These are phyloP conservation scores for Dasyornis broadbenti DNA, from an alignment of 2,113 vertebrate genomes.

Conservation along the genomic window DNA sequence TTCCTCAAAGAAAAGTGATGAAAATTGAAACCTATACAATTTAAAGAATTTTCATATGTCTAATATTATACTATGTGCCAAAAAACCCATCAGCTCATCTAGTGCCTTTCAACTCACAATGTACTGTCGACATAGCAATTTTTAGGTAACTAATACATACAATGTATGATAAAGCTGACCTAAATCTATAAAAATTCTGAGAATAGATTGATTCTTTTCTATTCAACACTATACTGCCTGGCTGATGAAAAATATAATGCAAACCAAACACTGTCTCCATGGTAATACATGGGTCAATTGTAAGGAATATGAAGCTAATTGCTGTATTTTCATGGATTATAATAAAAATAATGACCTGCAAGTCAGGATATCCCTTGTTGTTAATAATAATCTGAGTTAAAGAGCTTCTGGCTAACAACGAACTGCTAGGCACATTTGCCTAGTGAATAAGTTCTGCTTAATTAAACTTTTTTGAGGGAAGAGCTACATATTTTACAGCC, in stretches of 20 bases:
- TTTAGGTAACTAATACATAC: not conserved
- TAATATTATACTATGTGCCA: not conserved
- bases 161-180: not conserved
- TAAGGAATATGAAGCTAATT: conserved; percentile 30
- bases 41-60: not conserved
- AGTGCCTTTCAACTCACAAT: not conserved
- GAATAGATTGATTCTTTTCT: not conserved
- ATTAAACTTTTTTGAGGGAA: conserved; percentile 13
- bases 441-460: conserved; percentile 9
- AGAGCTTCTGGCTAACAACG: conserved; percentile 15
- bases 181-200: not conserved
- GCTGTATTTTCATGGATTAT: conserved; percentile 22
- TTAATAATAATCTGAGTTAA: conserved; percentile 5
- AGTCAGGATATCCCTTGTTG: conserved; percentile 21
- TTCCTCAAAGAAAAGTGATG: not conserved
- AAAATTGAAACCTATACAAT: not conserved
- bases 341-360: conserved; percentile 50
- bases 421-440: not conserved
- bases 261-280: conserved; percentile 20
- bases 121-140: not conserved
- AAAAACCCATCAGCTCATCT: not conserved
- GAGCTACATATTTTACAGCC: not conserved
- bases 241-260: not conserved
- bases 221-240: not conserved
- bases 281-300: conserved; percentile 27